Conservation (phyloP, 2,797 vertebrate genomes). For the Coilia nasus region DNA sequence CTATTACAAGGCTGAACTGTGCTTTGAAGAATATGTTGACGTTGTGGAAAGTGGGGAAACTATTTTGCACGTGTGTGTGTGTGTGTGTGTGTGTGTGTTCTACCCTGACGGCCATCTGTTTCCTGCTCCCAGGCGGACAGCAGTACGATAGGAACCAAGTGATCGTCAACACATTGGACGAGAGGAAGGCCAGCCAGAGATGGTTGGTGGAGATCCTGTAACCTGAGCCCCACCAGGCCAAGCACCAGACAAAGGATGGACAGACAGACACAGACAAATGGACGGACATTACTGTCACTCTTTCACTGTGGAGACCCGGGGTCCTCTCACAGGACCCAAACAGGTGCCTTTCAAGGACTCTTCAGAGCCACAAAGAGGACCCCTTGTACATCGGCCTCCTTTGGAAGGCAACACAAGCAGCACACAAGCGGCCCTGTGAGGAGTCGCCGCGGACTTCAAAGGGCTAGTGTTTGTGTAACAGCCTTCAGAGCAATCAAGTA, state of each 20-base stretch:
- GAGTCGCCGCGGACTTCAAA: too few relatives aligned
- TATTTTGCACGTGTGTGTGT: conserved; percentile 29
- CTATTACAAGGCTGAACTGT: not conserved
- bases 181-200: conserved; percentile 80
- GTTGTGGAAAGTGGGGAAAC: not conserved
- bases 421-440: too few relatives aligned
- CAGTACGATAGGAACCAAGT: conserved; percentile 90
- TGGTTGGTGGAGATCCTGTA: conserved; percentile 88
- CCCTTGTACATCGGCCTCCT: too few relatives aligned
- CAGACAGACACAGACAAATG: too few relatives aligned
- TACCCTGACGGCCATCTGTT: not conserved
- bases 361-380: too few relatives aligned
- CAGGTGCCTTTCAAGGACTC: too few relatives aligned
- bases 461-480: not conserved
- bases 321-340: too few relatives aligned
- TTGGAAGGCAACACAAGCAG: too few relatives aligned
- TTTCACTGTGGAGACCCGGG: too few relatives aligned
- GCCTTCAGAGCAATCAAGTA: not conserved
- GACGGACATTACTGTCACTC: too few relatives aligned
- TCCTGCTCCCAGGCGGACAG: conserved; percentile 77
- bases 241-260: too few relatives aligned
- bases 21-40: not conserved
- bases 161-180: conserved; percentile 81
- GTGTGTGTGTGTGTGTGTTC: conserved; percentile 17
- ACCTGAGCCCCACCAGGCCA: conserved; percentile 36